phyloP scores from a whole-genome alignment of 2,888 invertebrate species.

The Flexamia atlantica region DNA sequence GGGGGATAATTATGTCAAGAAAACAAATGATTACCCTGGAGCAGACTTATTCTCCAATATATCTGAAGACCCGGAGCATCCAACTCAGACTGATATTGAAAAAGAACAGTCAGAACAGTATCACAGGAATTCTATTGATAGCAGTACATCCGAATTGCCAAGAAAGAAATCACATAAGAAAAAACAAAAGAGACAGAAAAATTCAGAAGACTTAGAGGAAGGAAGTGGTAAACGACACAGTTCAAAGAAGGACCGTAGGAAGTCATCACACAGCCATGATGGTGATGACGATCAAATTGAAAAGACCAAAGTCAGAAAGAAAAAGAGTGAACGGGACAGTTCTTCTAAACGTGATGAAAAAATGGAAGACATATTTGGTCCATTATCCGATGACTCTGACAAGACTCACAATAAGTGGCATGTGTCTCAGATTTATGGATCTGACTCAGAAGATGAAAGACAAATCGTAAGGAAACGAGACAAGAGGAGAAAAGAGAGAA shows the following conservation, averaged over 20 bases:
- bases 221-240: conserved; percentile 73
- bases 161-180: conserved; percentile 88
- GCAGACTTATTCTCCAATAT: conserved; percentile 66
- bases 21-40: conserved; percentile 73
- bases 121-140: conserved; percentile 68
- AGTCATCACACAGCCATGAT: conserved; percentile 70
- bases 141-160: conserved; percentile 69
- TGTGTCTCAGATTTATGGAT: conserved; percentile 75
- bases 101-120: conserved; percentile 62
- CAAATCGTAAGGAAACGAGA: conserved; percentile 71
- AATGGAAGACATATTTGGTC: conserved; percentile 94
- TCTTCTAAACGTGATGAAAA: conserved; percentile 83
- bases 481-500: conserved; percentile 71
- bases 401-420: conserved; percentile 71
- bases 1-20: conserved; percentile 75
- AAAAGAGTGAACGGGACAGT: conserved; percentile 72
- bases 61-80: conserved; percentile 67
- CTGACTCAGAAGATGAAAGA: conserved; percentile 76
- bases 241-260: conserved; percentile 75
- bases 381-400: conserved; percentile 85
- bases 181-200: conserved; percentile 89
- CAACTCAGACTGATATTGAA: conserved; percentile 62
- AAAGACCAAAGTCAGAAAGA: conserved; percentile 74
- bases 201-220: conserved; percentile 79
- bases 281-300: conserved; percentile 73